These are phyloP conservation scores for Meandrina meandrites DNA, from an alignment of 92 coral and sea anemone genomes.

Conservation along the genomic window DNA sequence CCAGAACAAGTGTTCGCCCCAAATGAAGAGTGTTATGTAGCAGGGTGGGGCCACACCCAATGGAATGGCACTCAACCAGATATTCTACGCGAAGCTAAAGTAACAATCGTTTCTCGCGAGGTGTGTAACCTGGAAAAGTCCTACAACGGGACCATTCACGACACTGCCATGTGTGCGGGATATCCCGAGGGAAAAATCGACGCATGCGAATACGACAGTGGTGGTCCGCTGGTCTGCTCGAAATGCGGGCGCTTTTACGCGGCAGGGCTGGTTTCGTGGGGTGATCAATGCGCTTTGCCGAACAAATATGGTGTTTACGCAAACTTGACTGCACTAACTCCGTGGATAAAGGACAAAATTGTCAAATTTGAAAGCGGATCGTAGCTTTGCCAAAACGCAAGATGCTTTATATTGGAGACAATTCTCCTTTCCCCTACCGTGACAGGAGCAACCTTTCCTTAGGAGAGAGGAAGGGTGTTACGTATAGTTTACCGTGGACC, in stretches of 20 bases:
- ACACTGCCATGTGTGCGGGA: conserved; percentile 87
- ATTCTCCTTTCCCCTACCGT: neutral
- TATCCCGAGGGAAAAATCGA: conserved; percentile 68
- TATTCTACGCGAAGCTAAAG: conserved; percentile 67
- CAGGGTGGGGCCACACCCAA: conserved; percentile 87
- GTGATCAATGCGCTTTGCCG: conserved; percentile 80
- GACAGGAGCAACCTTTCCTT: neutral
- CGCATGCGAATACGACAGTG: conserved; percentile 91
- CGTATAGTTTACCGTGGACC: neutral
- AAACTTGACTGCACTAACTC: conserved; percentile 72
- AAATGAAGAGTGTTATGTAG: conserved; percentile 70
- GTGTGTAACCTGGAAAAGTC: conserved; percentile 71
- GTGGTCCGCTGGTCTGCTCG: conserved; percentile 83
- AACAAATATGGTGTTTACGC: conserved; percentile 86
- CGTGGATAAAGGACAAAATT: conserved; percentile 70
- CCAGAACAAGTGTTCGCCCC: conserved; percentile 55
- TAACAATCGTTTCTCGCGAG: conserved; percentile 67
- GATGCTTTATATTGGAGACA: neutral
- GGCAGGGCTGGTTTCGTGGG: conserved; percentile 87
- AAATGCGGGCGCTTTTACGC: conserved; percentile 78
- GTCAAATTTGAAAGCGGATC: conserved; percentile 28
- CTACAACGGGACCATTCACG: conserved; percentile 87
- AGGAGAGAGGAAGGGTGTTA: neutral
- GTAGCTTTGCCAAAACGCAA: neutral
- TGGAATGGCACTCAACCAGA: conserved; percentile 81